phyloP scores from a whole-genome alignment of 92 coral and sea anemone species.

The Blastomussa wellsi region DNA sequence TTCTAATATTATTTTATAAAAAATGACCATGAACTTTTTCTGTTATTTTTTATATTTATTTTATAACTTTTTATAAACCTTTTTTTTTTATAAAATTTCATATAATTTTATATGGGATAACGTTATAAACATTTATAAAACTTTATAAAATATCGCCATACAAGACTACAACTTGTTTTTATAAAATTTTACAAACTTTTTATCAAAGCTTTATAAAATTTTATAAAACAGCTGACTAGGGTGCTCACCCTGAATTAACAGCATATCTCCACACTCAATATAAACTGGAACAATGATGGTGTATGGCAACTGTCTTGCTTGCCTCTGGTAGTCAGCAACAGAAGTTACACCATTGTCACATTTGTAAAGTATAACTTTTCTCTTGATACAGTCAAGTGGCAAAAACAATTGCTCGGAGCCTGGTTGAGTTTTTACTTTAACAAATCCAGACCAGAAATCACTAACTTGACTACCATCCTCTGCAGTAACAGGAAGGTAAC shows the following conservation, averaged over 20 bases:
- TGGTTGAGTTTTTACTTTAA: conserved; percentile 38
- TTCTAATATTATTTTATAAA: too few relatives aligned
- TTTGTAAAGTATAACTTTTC: conserved; percentile 59
- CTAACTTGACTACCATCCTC: conserved; percentile 40
- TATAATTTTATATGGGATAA: too few relatives aligned
- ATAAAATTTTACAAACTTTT: too few relatives aligned
- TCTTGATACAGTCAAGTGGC: conserved; percentile 42
- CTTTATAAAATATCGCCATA: too few relatives aligned
- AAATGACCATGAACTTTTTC: too few relatives aligned
- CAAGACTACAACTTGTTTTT: too few relatives aligned
- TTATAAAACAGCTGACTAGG: too few relatives aligned
- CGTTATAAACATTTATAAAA: too few relatives aligned
- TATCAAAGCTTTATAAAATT: too few relatives aligned
- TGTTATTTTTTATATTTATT: too few relatives aligned
- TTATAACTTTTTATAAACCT: too few relatives aligned
- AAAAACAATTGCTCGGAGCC: conserved; percentile 30
- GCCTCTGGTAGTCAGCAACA: conserved; percentile 64
- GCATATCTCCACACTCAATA: conserved; percentile 50
- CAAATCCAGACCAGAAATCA: conserved; percentile 62
- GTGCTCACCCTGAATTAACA: conserved; percentile 53
- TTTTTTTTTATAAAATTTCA: too few relatives aligned
- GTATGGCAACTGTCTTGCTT: conserved; percentile 47
- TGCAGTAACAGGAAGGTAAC: conserved; percentile 26
- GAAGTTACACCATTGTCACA: conserved; percentile 26
- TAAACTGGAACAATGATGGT: conserved; percentile 54